phyloP scores from a whole-genome alignment of 2,888 invertebrate genomes.

The Meteorus cinctellus region DNA sequence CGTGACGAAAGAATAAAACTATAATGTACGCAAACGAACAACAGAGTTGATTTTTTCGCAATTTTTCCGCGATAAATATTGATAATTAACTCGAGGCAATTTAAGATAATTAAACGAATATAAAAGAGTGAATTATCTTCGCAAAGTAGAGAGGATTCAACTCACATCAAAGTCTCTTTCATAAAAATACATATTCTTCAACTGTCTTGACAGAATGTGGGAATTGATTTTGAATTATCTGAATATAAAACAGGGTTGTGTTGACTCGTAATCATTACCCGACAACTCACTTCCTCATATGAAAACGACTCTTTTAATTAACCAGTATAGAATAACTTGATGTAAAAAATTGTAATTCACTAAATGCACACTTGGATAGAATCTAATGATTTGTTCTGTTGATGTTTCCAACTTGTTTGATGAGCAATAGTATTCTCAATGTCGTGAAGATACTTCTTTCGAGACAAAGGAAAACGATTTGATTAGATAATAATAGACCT shows the following conservation, averaged over 20 bases:
- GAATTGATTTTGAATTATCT: conserved; percentile 25
- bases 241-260: conserved; percentile 32
- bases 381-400: background rate
- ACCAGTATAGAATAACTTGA: conserved; percentile 18
- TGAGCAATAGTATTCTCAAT: conserved; percentile 27
- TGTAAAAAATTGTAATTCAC: background rate
- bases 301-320: conserved; percentile 6
- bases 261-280: conserved; percentile 25
- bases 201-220: conserved; percentile 24
- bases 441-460: background rate
- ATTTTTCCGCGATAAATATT: background rate
- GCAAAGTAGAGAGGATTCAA: background rate
- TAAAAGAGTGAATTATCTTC: background rate
- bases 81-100: background rate
- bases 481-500: background rate
- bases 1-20: background rate
- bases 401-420: background rate
- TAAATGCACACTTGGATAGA: background rate
- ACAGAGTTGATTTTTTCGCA: background rate
- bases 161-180: background rate
- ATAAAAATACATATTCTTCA: conserved; percentile 24
- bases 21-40: background rate
- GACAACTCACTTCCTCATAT: conserved; percentile 14
- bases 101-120: background rate
- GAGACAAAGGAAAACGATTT: background rate